Evolutionary conservation across 2,888 invertebrate genomes (phyloP).

Genomic region (Eilema caniola): DNA sequence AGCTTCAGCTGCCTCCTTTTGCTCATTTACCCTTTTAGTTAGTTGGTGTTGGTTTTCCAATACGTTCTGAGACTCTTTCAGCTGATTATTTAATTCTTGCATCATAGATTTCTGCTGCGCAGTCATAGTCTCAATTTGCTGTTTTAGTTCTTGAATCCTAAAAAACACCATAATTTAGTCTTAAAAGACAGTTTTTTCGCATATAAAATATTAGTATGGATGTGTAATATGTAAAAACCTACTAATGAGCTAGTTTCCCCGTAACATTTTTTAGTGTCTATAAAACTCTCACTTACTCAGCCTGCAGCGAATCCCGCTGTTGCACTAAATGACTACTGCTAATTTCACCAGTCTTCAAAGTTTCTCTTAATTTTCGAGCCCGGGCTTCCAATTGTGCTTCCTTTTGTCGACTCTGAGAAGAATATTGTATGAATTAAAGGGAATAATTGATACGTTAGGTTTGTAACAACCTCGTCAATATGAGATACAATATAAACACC

Average conservation of each 20-base stretch:
- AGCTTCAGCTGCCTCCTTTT: slow-evolving; percentile 60
- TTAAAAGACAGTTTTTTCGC: not conserved
- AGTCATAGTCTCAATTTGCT: slow-evolving; percentile 68
- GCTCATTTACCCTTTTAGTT: slow-evolving; percentile 60
- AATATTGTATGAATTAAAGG: not conserved
- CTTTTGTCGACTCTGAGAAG: slow-evolving; percentile 73
- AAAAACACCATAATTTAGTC: not conserved
- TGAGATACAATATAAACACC: no score
- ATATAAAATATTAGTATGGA: no score
- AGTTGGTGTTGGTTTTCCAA: slow-evolving; percentile 64
- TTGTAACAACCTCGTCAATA: no score
- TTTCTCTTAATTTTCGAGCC: slow-evolving; percentile 79
- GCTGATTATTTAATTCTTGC: slow-evolving; percentile 66
- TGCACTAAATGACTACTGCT: slow-evolving; percentile 71
- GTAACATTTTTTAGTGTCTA: not conserved
- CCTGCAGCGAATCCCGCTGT: slow-evolving; percentile 72
- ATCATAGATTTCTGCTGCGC: slow-evolving; percentile 64
- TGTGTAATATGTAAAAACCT: no score
- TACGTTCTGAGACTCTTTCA: slow-evolving; percentile 64
- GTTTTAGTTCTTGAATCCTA: slow-evolving; percentile 71
- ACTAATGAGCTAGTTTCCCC: not conserved
- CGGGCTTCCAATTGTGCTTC: slow-evolving; percentile 79
- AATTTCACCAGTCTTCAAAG: slow-evolving; percentile 79
- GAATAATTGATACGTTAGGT: not conserved
- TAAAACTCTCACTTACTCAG: slow-evolving; percentile 65